phyloP scores from a whole-genome alignment of 2,113 vertebrate genomes.

The Grus americana region DNA sequence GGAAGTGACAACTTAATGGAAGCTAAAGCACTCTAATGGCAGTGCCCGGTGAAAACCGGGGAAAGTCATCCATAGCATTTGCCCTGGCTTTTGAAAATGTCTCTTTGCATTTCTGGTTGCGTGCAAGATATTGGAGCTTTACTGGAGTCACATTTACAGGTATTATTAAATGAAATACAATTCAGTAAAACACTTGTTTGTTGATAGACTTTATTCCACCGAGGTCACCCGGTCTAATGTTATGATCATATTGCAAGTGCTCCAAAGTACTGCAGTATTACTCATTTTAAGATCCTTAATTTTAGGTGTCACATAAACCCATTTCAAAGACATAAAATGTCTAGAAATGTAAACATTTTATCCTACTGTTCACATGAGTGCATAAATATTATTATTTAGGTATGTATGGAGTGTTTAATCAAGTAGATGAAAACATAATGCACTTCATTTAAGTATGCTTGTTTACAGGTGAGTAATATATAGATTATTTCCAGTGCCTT shows the following conservation, averaged over 20 bases:
- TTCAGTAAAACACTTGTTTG: background rate
- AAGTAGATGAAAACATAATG: background rate
- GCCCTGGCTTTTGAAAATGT: constrained; percentile 67
- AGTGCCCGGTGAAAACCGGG: constrained; percentile 57
- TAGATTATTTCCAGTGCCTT: background rate
- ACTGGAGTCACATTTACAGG: background rate
- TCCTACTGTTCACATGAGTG: too few species aligned
- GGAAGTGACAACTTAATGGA: constrained; percentile 81
- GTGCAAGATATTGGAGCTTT: background rate
- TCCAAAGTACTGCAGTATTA: background rate
- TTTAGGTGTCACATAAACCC: background rate
- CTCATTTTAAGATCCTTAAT: background rate
- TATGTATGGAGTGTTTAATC: background rate
- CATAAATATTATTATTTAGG: background rate
- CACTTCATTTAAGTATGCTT: background rate
- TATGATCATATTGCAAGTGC: background rate
- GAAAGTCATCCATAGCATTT: constrained; percentile 32
- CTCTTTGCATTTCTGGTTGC: constrained; percentile 43
- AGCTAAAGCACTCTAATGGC: constrained; percentile 76
- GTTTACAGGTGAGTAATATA: background rate
- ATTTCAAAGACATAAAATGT: background rate
- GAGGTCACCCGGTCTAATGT: background rate
- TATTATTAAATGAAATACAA: background rate
- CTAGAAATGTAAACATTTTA: background rate
- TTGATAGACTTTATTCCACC: background rate